Conservation (phyloP, 2,888 invertebrate genomes). For the Lapara coniferarum region DNA sequence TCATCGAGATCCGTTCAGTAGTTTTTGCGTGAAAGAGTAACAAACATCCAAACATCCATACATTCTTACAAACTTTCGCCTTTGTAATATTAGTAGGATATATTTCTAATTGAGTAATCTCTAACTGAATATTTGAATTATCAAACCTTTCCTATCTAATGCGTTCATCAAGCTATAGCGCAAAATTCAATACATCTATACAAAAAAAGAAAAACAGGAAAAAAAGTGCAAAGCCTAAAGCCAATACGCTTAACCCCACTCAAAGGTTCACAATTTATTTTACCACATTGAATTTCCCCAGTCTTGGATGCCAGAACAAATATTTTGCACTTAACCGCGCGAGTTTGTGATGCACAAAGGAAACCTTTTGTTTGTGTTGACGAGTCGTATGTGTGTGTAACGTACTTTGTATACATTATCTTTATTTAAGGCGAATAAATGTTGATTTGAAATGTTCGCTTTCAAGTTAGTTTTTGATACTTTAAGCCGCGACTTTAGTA, state of each 20-base stretch:
- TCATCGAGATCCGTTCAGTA: too few relatives aligned
- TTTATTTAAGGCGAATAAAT: conserved; percentile 20
- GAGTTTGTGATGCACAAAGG: conserved; percentile 53
- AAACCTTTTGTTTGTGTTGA: conserved; percentile 41
- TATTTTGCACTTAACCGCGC: conserved; percentile 59
- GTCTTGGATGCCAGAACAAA: conserved; percentile 52
- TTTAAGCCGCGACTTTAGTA: background rate
- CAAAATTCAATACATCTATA: background rate
- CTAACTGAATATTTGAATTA: too few relatives aligned
- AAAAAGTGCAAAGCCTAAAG: conserved; percentile 32
- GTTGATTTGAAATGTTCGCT: conserved; percentile 8
- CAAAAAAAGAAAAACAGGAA: background rate
- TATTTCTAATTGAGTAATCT: too few relatives aligned
- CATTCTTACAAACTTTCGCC: too few relatives aligned
- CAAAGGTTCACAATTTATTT: conserved; percentile 52
- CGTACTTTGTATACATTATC: conserved; percentile 40
- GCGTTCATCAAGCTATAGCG: too few relatives aligned
- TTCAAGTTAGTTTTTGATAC: background rate
- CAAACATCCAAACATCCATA: too few relatives aligned
- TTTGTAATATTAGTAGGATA: too few relatives aligned
- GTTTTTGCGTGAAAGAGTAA: too few relatives aligned
- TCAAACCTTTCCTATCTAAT: too few relatives aligned
- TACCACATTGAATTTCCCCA: conserved; percentile 43
- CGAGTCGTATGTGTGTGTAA: conserved; percentile 36
- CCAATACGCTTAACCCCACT: conserved; percentile 43